phyloP scores from a whole-genome alignment of 2,888 invertebrate species.

The Orthosia gracilis region DNA sequence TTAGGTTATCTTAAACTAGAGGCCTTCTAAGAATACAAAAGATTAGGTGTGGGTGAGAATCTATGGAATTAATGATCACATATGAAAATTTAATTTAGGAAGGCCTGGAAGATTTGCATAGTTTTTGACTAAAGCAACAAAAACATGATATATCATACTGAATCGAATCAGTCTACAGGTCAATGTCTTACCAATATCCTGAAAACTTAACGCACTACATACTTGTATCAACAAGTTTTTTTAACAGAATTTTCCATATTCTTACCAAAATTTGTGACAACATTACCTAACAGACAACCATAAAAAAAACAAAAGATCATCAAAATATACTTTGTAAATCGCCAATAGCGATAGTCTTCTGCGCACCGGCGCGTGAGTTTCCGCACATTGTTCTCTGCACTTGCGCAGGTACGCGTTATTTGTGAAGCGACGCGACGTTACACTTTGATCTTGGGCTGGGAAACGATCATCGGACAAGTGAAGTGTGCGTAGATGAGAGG shows the following conservation, averaged over 20 bases:
- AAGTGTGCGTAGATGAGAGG: constrained; percentile 20
- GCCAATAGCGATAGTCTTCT: constrained; percentile 64
- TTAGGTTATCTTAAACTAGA: background rate
- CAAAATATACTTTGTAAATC: constrained; percentile 66
- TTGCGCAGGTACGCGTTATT: constrained; percentile 52
- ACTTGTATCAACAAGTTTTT: background rate
- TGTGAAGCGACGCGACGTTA: constrained; percentile 52
- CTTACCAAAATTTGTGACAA: background rate
- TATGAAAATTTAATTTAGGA: background rate
- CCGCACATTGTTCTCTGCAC: constrained; percentile 76
- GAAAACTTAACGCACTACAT: background rate
- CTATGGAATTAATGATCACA: background rate
- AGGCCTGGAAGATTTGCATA: background rate
- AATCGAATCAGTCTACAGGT: too few species aligned
- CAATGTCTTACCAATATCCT: background rate
- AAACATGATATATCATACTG: background rate
- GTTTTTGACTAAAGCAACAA: background rate
- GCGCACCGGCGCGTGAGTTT: constrained; percentile 75
- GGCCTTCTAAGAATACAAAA: background rate
- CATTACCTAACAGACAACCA: constrained; percentile 19
- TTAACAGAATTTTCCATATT: background rate
- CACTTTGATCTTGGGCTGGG: constrained; percentile 57
- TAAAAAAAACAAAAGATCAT: constrained; percentile 61
- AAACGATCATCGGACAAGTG: constrained; percentile 50
- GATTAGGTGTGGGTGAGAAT: too few species aligned